Conservation (phyloP, 1,140 invertebrate genomes). For the Macrobrachium rosenbergii region DNA sequence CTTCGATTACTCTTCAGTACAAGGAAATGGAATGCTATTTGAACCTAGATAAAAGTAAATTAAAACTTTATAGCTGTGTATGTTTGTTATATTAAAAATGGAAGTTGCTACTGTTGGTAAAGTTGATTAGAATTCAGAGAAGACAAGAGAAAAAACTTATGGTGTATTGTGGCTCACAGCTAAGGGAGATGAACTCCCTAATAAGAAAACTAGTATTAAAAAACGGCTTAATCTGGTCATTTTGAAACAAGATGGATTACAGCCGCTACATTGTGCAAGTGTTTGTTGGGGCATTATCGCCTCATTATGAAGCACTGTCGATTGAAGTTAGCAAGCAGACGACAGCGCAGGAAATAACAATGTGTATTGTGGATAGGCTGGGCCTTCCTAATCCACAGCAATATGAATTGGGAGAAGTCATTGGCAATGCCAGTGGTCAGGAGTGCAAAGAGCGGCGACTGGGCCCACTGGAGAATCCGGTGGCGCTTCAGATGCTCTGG, state of each 20-base stretch:
- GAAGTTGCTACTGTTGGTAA: too few relatives aligned
- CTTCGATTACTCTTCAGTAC: background rate
- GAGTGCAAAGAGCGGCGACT: conserved; percentile 94
- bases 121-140: background rate
- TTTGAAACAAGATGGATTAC: conserved; percentile 49
- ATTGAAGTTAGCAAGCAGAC: conserved; percentile 94
- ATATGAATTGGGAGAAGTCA: conserved; percentile 92
- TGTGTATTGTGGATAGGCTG: conserved; percentile 85
- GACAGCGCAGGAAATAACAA: conserved; percentile 89
- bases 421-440: conserved; percentile 83
- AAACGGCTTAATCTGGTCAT: conserved; percentile 19
- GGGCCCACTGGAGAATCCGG: conserved; percentile 87
- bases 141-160: background rate
- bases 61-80: background rate
- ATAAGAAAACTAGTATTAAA: conserved; percentile 31
- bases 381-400: conserved; percentile 78
- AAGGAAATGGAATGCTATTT: conserved; percentile 23
- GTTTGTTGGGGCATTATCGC: conserved; percentile 89
- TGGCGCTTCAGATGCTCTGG: conserved; percentile 93
- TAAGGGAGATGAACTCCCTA: background rate
- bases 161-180: conserved; percentile 22
- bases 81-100: background rate
- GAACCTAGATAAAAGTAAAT: conserved; percentile 21
- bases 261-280: conserved; percentile 72
- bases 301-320: conserved; percentile 89